Base-by-base conservation (phyloP, 2,797 vertebrate species). In the Masticophis lateralis region DNA sequence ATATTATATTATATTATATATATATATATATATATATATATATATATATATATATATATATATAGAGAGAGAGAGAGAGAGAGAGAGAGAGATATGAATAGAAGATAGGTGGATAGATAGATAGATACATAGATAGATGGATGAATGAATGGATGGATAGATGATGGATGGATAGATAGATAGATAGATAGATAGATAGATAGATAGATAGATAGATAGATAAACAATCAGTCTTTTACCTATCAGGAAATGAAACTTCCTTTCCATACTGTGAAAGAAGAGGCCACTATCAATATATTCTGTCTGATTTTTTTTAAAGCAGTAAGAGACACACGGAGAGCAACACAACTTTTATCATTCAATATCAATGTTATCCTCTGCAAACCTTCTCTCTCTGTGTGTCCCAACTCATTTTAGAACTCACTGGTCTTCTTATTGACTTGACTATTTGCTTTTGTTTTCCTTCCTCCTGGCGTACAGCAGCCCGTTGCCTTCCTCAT, bases 301-400 rank as follows among this genome's bases (percentile, higher is more conserved):
- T 89, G 92, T 90, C 92, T 94, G 93, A 93, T 92, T 96, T 96
- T 96, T 66, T 93, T 88, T 95, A 96, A 95, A 95, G 92, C 56
- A 60, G 87, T 8, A 2, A 51, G 57, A 92, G 94, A 92, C 20
- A 92, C 8, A 16, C 5, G 91, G 91, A 93, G 91, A 69, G 57
- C 56, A 91, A 94, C 92, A 94, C 1, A 22, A 37, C 1, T 27
- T 91, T 27, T 61, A 69, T 95, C 96, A 94, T 95, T 89, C 95
- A 86, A 87, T 91, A 90, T 37, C 83, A 32, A 69, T 69, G n/a
- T 32, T 74, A 93, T 89, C 89, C 66, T 90, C 32, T 57, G 95
- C 87, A 92, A 74, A 88, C 90, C 37, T 3, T 92, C 94, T 95
- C 94, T 92, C 89, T 87, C 0, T 1, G 13, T 88, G 25, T 60